Evolutionary conservation across 2,888 invertebrate species (phyloP).

Genomic region (Parnassius apollo): DNA sequence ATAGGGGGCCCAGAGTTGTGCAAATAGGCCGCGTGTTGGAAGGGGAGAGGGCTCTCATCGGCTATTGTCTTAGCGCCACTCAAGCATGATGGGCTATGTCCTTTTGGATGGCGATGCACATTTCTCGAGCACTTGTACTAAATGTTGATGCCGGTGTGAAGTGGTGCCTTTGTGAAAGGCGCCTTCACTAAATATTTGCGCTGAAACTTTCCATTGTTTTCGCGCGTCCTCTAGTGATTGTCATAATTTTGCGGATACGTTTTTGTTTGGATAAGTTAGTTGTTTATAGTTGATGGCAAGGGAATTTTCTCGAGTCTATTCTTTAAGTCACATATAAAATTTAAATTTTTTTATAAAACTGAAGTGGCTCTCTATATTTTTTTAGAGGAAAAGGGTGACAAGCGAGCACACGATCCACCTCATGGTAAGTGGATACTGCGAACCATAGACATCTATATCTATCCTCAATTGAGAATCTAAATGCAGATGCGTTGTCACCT

Average conservation of each 20-base stretch:
- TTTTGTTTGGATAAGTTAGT: neutral
- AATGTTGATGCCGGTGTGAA: slow-evolving; percentile 3
- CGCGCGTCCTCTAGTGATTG: neutral
- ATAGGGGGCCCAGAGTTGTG: slow-evolving; percentile 34
- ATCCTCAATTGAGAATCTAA: no score
- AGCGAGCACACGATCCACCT: no score
- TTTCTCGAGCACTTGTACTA: slow-evolving; percentile 26
- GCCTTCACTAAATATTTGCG: slow-evolving; percentile 21
- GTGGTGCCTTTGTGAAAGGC: slow-evolving; percentile 19
- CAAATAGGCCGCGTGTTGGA: slow-evolving; percentile 22
- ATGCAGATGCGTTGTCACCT: no score
- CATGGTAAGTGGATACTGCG: no score
- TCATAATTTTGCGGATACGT: neutral
- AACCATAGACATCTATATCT: no score
- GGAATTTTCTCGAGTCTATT: no score
- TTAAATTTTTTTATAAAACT: no score
- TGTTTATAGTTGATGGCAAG: neutral
- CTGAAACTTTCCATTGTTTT: slow-evolving; percentile 14
- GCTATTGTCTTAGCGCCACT: slow-evolving; percentile 33
- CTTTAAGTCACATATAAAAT: no score
- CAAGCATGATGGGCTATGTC: slow-evolving; percentile 28
- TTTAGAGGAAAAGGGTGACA: no score
- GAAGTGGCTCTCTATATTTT: no score
- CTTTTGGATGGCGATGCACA: slow-evolving; percentile 28
- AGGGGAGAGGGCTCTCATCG: slow-evolving; percentile 18